These are phyloP conservation scores for Ceratina australensis DNA, from an alignment of 1,140 invertebrate genomes.

Conservation along the genomic window DNA sequence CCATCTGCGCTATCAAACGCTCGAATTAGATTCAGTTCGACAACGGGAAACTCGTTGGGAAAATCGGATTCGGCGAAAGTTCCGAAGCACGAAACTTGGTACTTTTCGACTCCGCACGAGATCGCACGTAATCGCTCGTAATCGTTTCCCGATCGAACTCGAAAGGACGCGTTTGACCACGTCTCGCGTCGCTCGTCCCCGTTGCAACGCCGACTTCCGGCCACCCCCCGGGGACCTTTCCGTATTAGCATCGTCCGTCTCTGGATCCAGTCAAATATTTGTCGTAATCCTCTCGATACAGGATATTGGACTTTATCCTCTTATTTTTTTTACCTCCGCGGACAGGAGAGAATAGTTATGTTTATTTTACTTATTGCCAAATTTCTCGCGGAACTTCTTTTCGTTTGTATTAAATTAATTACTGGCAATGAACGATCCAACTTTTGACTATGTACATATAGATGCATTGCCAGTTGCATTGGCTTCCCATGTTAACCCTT, in stretches of 20 bases:
- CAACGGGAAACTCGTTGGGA: background rate
- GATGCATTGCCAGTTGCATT: too few species aligned
- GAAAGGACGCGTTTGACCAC: background rate
- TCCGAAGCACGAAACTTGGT: background rate
- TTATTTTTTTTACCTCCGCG: too few species aligned
- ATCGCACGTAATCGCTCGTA: slow-evolving; percentile 13
- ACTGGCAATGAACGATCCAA: too few species aligned
- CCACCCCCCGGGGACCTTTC: background rate
- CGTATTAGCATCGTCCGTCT: background rate
- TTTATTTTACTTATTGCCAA: background rate
- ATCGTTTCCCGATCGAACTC: slow-evolving; percentile 8
- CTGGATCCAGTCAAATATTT: background rate
- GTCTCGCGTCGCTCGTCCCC: background rate
- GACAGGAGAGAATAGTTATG: too few species aligned
- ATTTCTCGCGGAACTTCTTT: too few species aligned
- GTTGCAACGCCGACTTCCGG: background rate
- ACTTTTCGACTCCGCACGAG: background rate
- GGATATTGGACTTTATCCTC: background rate
- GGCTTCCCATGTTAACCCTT: too few species aligned
- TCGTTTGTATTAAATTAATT: too few species aligned
- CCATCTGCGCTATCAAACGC: background rate
- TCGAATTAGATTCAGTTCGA: slow-evolving; percentile 12
- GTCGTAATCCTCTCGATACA: background rate
- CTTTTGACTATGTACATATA: too few species aligned
- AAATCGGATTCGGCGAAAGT: slow-evolving; percentile 2